A percentile compares a stretch with the other conserved stretches of the same genome.
Evolutionary conservation across 2,888 invertebrate species (phyloP).

Genomic region (Stratiomys singularior): DNA sequence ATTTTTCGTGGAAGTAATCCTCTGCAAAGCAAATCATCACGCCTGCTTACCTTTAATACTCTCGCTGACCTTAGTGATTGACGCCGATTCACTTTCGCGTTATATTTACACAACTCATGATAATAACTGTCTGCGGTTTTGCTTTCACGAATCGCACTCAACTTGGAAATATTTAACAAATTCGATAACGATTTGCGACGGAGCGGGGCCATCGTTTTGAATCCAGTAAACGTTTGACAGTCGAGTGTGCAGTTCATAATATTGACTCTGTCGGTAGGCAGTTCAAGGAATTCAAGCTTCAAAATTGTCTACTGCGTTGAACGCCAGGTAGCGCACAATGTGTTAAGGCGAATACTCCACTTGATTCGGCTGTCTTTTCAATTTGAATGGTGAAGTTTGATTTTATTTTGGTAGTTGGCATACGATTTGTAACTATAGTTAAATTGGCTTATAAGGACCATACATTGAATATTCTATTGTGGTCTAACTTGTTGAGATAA

Average conservation of each 20-base stretch:
- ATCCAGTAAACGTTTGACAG: constrained; percentile 31
- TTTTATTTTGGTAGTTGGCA: no score
- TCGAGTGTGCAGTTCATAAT: constrained; percentile 15
- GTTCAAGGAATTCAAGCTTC: no score
- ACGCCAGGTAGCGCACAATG: not conserved
- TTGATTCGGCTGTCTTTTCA: no score
- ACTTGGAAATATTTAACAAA: constrained; percentile 41
- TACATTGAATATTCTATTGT: no score
- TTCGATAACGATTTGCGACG: constrained; percentile 46
- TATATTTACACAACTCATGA: constrained; percentile 53
- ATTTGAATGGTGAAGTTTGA: no score
- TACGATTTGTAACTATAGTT: no score
- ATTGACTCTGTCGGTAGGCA: not conserved
- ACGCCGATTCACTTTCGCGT: constrained; percentile 53
- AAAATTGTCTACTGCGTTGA: not conserved
- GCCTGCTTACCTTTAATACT: constrained; percentile 48
- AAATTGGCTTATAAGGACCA: no score
- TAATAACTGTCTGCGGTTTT: constrained; percentile 52
- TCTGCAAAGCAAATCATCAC: no score
- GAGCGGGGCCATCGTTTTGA: constrained; percentile 47
- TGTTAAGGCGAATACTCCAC: no score
- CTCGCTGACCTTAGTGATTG: constrained; percentile 53
- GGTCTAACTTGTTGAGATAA: no score
- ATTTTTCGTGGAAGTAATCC: no score
- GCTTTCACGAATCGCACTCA: constrained; percentile 16